These are phyloP conservation scores for Ceuthmochares aereus DNA, from an alignment of 2,113 vertebrate species.

Conservation along the genomic window DNA sequence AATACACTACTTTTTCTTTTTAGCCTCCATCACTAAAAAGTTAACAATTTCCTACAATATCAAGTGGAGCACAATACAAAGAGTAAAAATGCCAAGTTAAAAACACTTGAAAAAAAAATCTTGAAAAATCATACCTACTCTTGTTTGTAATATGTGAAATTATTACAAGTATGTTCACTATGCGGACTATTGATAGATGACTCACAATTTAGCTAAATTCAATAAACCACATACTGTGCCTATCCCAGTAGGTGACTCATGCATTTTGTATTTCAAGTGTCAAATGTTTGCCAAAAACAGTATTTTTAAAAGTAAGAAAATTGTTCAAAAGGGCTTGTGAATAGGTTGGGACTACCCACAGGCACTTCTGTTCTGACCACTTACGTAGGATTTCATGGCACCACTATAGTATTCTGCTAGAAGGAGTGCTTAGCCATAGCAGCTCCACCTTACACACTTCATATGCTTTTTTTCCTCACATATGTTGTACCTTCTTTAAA, in stretches of 20 bases:
- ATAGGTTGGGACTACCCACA: conserved; percentile 79
- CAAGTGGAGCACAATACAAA: conserved; percentile 50
- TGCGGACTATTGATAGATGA: conserved; percentile 81
- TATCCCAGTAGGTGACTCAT: conserved; percentile 82
- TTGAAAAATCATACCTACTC: conserved; percentile 80
- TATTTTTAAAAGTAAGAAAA: conserved; percentile 83
- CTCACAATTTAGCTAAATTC: conserved; percentile 86
- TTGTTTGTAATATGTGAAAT: conserved; percentile 81
- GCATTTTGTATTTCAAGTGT: conserved; percentile 85
- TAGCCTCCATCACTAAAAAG: conserved; percentile 13
- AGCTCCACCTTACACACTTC: neutral
- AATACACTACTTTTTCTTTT: conserved; percentile 17
- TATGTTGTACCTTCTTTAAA: conserved; percentile 33
- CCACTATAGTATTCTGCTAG: conserved; percentile 2
- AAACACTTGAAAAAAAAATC: conserved; percentile 71
- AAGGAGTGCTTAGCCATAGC: conserved; percentile 58
- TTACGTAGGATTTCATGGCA: conserved; percentile 75
- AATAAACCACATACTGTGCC: conserved; percentile 84
- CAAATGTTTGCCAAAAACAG: conserved; percentile 85
- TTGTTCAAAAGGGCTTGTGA: conserved; percentile 77
- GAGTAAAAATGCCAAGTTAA: conserved; percentile 61
- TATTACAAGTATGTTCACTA: conserved; percentile 82
- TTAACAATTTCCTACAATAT: conserved; percentile 55
- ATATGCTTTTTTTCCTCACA: conserved; percentile 13
- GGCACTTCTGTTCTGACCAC: conserved; percentile 79